A percentile compares a stretch with the other conserved stretches of the same genome.
phyloP scores from a whole-genome alignment of 2,797 vertebrate genomes.

The Mormyrus hasselquistii region DNA sequence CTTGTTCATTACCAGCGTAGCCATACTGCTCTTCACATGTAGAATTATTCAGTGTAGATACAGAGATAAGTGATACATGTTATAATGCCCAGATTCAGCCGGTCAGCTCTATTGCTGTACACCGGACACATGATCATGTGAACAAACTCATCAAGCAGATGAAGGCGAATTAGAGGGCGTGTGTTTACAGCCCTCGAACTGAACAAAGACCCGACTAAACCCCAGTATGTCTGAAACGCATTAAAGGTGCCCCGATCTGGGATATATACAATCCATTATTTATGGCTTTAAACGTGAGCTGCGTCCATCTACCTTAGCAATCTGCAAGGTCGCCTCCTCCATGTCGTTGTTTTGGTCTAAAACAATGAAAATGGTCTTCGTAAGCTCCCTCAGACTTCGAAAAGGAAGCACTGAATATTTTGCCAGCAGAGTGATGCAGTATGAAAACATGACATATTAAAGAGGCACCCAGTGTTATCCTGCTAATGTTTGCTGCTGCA shows the following conservation, averaged over 20 bases:
- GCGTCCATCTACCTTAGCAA: conserved; percentile 52
- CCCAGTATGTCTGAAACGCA: background rate
- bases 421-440: background rate
- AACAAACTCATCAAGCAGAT: background rate
- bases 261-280: background rate
- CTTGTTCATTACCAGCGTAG: background rate
- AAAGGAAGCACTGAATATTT: background rate
- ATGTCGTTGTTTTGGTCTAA: conserved; percentile 42
- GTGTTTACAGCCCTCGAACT: background rate
- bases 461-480: background rate
- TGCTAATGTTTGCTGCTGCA: background rate
- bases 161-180: background rate
- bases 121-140: background rate
- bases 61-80: conserved; percentile 43
- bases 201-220: background rate
- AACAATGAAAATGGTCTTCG: background rate
- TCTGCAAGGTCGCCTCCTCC: conserved; percentile 46
- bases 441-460: background rate
- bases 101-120: background rate
- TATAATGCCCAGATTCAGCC: conserved; percentile 20
- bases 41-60: conserved; percentile 43
- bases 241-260: background rate
- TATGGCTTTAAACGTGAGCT: background rate
- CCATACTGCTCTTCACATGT: background rate
- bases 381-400: background rate